Base-by-base conservation (phyloP, 1,140 invertebrate genomes). In the Oryzaephilus surinamensis region DNA sequence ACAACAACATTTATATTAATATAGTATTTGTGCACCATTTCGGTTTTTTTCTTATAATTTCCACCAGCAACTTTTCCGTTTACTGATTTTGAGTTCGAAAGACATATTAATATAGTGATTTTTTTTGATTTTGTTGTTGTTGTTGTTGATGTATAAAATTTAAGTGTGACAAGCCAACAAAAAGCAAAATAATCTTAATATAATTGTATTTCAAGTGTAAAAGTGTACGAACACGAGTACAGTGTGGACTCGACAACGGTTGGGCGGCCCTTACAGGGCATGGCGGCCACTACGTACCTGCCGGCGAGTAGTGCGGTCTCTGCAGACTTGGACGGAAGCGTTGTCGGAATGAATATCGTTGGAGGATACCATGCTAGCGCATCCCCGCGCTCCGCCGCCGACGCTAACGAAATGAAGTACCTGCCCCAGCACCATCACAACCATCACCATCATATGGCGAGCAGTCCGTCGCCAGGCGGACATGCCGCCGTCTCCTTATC, bases 371-470 rank as follows among this genome's bases (percentile, higher is more conserved):
- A 79, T 60, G 65, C 70, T 30, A 73, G 75, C 38, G 77, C 77
- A 55, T 85, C 82, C 66, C 81, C 83, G 60, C 73, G 82, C 51
- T 81, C 78, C 51, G 76, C 76, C 54, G 74, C 81, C 58, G 76
- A 84, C 70, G 80, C 81, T 51, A 79, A 77, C 52, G 90, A 94
- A 63, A 91, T 95, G 86, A 95, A 95, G 66, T 95, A 94, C 65
- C 79, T 88, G 73, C 79, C 85, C 38, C 82, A 85, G 60, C 83
- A 84, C 61, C 82, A 84, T 54, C 77, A 80, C 51, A 75, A 77
- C 32, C 75, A 78, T 26, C 77, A 81, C 47, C 81, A 84, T 56
- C 77, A 83, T 58, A 71, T 78, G 69, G 73, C 77, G 38, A 69
- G 69, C 51, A 65, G 74, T 57, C 67, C 79, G 29, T 73, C 66